Base-by-base conservation (phyloP, 2,113 vertebrate genomes). In the Pelvicachromis taeniatus region DNA sequence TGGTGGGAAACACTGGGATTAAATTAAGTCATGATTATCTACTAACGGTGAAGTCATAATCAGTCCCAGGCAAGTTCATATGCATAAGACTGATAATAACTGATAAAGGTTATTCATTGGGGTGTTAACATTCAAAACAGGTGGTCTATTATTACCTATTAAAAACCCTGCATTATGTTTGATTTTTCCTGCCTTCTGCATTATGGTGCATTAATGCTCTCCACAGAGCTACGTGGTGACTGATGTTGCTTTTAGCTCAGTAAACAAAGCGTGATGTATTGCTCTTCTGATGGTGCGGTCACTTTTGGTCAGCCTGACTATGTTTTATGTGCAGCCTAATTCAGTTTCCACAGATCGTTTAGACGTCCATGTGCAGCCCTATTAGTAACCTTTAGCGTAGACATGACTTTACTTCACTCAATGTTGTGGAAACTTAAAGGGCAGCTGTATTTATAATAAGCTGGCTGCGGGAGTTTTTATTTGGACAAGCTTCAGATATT, bases 101-200 rank as follows among this genome's bases (percentile, higher is more conserved):
- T 68, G 38, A 0, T 68, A 42, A 17, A 45, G 0, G 42, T 14
- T 42, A 45, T 68, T 42, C 63, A 70, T 7, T 26, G 65, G 38
- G 21, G 38, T 42, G 38, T 42, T 68, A 21, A 70, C 38, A 45
- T 45, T 70, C 63, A 70, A 42, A 70, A 23, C n/a, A 23, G 21
- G 21, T 45, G 21, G 38, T 26, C 38, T 68, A 31, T n/a, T 12
- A 1, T n/a, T 35, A 17, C 58, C 10, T 38, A 38, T 4, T 63
- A 63, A 63, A 63, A 63, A 0, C 17, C 10, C 38, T n/a, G 21
- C 33, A 2, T 63, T 0, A 13, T 38, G 59, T 38, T 38, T 63
- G 59, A 38, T 12, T 38, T 38, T 7, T 5, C 33, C 33, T 63
- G 59, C 59, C 19, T 63, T 19, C 33, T 63, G 59, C 59, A 38